phyloP scores from a whole-genome alignment of 2,888 invertebrate species.

The Athalia cordata region DNA sequence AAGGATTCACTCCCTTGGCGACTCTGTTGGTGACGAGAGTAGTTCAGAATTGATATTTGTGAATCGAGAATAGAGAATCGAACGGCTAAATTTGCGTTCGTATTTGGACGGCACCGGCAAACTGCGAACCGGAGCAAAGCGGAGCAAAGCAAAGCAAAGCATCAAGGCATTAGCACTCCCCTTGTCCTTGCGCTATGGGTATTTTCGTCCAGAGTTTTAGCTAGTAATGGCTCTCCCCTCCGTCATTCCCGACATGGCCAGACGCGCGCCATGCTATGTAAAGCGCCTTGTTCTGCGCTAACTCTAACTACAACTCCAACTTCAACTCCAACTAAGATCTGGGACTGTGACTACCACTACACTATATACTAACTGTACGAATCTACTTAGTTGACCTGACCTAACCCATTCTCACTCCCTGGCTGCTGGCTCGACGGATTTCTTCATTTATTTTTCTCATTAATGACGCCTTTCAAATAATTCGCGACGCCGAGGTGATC shows the following conservation, averaged over 20 bases:
- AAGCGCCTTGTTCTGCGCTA: constrained; percentile 53
- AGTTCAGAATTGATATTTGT: not conserved
- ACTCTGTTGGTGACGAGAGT: too few species aligned
- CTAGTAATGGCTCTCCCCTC: constrained; percentile 66
- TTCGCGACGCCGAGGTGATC: constrained; percentile 22
- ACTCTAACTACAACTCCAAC: constrained; percentile 27
- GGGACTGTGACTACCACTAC: constrained; percentile 24
- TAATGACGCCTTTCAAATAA: constrained; percentile 25
- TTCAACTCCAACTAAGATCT: constrained; percentile 31
- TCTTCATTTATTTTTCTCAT: constrained; percentile 15
- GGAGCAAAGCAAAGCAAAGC: constrained; percentile 40
- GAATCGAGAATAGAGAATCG: constrained; percentile 4
- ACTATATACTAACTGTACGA: not conserved
- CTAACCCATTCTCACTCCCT: constrained; percentile 24
- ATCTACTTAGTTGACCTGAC: constrained; percentile 41
- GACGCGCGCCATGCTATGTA: constrained; percentile 67
- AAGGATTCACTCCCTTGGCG: too few species aligned
- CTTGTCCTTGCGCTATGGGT: constrained; percentile 70
- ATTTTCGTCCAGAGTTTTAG: constrained; percentile 71
- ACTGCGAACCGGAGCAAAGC: constrained; percentile 11
- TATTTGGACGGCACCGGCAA: constrained; percentile 27
- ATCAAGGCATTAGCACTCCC: constrained; percentile 44
- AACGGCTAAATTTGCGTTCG: constrained; percentile 1
- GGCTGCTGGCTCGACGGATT: constrained; percentile 8
- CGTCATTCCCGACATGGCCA: constrained; percentile 69